phyloP scores from a whole-genome alignment of 1,140 invertebrate species.

The Tigriopus japonicus region DNA sequence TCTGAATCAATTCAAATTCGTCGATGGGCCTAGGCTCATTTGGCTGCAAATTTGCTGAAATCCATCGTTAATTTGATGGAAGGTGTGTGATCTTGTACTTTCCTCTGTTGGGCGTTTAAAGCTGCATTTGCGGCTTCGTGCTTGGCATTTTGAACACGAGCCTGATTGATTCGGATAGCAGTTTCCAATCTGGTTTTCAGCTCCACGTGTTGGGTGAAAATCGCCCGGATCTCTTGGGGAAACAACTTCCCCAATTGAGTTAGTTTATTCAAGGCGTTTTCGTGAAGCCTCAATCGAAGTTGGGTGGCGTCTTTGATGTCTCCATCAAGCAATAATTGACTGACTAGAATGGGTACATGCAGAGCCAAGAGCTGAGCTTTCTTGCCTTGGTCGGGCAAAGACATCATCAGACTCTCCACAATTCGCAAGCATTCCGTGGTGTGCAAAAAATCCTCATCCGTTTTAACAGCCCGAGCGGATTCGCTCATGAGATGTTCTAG shows the following conservation, averaged over 20 bases:
- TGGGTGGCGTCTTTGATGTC: conserved; percentile 40
- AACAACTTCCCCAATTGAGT: conserved; percentile 77
- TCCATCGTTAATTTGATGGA: conserved; percentile 88
- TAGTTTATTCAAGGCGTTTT: conserved; percentile 64
- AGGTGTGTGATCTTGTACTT: conserved; percentile 35
- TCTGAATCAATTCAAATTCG: too few relatives aligned
- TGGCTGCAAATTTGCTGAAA: conserved; percentile 61
- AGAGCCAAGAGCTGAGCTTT: conserved; percentile 1
- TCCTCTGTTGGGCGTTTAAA: conserved; percentile 21
- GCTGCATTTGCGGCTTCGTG: conserved; percentile 21
- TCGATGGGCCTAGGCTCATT: too few relatives aligned
- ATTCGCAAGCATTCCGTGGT: conserved; percentile 45
- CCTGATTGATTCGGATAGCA: conserved; percentile 56
- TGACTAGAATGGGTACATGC: conserved; percentile 1
- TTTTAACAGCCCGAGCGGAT: conserved; percentile 32
- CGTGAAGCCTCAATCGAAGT: conserved; percentile 49
- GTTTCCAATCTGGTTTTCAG: conserved; percentile 60
- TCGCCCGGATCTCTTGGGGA: conserved; percentile 70
- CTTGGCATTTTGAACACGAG: conserved; percentile 26
- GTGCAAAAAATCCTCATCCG: conserved; percentile 39
- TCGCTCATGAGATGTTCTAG: conserved; percentile 43
- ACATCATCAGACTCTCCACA: conserved; percentile 55
- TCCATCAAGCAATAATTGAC: conserved; percentile 38
- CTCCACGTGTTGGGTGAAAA: conserved; percentile 61
- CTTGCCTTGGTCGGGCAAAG: conserved; percentile 31